These are phyloP conservation scores for Drosophila bifasciata DNA, from an alignment of 1,140 invertebrate genomes.

Conservation along the genomic window DNA sequence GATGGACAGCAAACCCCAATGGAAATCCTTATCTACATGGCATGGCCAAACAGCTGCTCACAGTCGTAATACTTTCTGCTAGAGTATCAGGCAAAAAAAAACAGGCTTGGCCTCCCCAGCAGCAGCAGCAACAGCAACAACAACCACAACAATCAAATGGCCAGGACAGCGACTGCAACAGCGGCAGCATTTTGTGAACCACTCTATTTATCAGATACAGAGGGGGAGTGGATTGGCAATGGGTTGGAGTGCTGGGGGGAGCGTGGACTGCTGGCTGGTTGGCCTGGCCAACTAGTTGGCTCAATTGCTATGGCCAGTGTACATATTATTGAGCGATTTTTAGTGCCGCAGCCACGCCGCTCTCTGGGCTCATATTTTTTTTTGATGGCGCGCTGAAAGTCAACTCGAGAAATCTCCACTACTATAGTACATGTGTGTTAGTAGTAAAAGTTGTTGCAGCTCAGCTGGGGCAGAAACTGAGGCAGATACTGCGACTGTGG, in stretches of 20 bases:
- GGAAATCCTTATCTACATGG: neutral
- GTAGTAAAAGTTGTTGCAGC: constrained; percentile 80
- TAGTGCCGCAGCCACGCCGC: constrained; percentile 49
- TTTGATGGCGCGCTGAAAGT: constrained; percentile 81
- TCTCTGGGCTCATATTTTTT: constrained; percentile 74
- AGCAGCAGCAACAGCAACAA: constrained; percentile 13
- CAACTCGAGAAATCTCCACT: constrained; percentile 47
- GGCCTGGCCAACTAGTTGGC: constrained; percentile 74
- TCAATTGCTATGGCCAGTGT: constrained; percentile 80
- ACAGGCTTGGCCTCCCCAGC: constrained; percentile 71
- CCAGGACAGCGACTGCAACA: constrained; percentile 57
- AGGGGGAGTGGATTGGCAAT: constrained; percentile 20
- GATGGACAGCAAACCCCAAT: too few species aligned
- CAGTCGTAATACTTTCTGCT: too few species aligned
- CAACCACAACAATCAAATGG: constrained; percentile 67
- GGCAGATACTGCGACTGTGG: constrained; percentile 13
- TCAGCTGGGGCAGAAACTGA: constrained; percentile 29
- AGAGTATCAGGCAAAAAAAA: constrained; percentile 35
- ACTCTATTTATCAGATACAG: constrained; percentile 81
- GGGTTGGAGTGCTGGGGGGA: constrained; percentile 3
- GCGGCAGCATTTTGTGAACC: constrained; percentile 81
- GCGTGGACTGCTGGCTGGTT: constrained; percentile 9
- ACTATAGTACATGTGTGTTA: constrained; percentile 78
- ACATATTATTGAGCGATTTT: constrained; percentile 83
- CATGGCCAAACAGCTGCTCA: constrained; percentile 22